Percentiles rank a stretch among this genome's conserved stretches.
Conservation (phyloP, 2,113 vertebrate genomes). For the Riparia riparia region DNA sequence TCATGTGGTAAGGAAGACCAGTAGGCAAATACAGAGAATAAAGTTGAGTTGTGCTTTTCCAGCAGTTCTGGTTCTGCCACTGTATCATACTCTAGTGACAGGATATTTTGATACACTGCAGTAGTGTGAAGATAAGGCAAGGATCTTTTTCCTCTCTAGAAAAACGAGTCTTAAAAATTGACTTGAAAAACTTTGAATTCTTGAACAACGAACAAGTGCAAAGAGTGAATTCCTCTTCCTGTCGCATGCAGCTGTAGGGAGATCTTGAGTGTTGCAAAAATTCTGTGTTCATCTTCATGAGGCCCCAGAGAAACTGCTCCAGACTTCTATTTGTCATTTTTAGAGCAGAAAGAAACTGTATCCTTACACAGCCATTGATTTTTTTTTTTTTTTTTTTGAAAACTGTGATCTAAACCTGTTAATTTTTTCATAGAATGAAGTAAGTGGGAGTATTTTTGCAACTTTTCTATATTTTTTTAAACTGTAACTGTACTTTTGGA, state of each 20-base stretch:
- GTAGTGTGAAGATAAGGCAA: background rate
- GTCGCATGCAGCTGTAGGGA: fast-evolving
- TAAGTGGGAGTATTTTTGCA: background rate
- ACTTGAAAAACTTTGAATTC: background rate
- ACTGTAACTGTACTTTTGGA: background rate
- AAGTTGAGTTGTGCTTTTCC: background rate
- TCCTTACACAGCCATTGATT: background rate
- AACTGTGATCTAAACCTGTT: background rate
- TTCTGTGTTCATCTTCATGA: background rate
- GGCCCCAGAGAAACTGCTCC: background rate
- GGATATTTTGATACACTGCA: background rate
- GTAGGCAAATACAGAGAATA: background rate
- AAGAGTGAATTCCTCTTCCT: background rate
- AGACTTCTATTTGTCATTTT: background rate
- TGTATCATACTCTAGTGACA: background rate
- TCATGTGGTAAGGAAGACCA: background rate
- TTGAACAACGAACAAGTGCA: background rate
- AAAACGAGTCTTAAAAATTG: background rate
- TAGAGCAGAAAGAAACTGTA: fast-evolving
- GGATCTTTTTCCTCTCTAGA: background rate
- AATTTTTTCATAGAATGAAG: background rate
- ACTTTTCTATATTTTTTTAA: background rate
- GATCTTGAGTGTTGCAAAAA: background rate
- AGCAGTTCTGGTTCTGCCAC: background rate
- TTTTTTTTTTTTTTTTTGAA: background rate